A percentile compares a stretch with the other conserved stretches of the same genome.
phyloP scores from a whole-genome alignment of 2,797 vertebrate species.

The Harpagifer antarcticus region DNA sequence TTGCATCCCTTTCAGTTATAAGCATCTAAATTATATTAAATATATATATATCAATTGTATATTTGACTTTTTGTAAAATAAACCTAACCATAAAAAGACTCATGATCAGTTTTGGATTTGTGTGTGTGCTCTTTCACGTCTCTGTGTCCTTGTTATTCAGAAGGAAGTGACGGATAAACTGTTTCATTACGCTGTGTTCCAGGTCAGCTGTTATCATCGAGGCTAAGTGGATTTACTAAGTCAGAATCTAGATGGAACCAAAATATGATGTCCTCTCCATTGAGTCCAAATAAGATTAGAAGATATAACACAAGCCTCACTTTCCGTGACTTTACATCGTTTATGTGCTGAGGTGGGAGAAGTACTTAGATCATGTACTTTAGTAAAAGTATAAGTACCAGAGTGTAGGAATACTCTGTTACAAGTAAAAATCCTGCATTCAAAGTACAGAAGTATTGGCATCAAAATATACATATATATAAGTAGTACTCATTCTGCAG shows the following conservation, averaged over 20 bases:
- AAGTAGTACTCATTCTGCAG: no score
- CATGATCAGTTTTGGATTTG: neutral
- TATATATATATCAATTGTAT: constrained; percentile 85
- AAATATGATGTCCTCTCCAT: no score
- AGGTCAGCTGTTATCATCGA: neutral
- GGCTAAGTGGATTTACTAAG: neutral
- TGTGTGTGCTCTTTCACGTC: no score
- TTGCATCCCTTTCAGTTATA: constrained; percentile 72
- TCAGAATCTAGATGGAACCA: neutral
- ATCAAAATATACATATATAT: no score
- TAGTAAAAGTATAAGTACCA: no score
- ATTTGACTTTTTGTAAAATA: constrained; percentile 85
- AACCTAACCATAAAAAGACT: constrained; percentile 78
- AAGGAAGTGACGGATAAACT: neutral
- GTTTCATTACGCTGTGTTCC: neutral
- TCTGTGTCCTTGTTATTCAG: neutral
- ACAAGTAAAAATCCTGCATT: no score
- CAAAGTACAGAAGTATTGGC: no score
- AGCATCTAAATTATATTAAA: constrained; percentile 84
- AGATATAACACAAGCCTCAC: no score
- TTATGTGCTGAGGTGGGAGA: no score
- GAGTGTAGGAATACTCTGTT: no score
- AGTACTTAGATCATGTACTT: no score
- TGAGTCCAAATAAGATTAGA: neutral
- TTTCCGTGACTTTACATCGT: neutral